These are phyloP conservation scores for Sanderia malayensis DNA, from an alignment of 30 jellyfish, hydroid and myxozoan species.

Conservation along the genomic window DNA sequence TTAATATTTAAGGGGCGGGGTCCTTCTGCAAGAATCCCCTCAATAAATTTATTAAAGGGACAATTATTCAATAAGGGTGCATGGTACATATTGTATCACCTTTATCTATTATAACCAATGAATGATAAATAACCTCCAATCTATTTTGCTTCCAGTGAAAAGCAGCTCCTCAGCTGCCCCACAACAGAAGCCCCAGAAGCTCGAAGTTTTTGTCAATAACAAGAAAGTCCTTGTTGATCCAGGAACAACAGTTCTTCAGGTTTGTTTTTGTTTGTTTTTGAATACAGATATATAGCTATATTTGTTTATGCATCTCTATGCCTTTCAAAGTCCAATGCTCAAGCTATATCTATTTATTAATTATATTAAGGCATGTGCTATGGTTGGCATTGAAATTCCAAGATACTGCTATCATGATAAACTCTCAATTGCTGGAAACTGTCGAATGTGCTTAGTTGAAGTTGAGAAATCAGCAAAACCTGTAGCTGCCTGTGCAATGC, in stretches of 20 bases:
- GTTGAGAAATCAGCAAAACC: conserved; percentile 99
- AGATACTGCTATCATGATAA: conserved; percentile 94
- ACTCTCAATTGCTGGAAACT: conserved; percentile 98
- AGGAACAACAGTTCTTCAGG: conserved; percentile 97
- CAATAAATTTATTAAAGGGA: too few species aligned
- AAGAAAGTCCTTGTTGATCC: conserved; percentile 96
- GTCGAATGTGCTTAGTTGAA: conserved; percentile 99
- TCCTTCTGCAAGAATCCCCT: too few species aligned
- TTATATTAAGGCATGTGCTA: conserved; percentile 77
- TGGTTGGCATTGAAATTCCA: conserved; percentile 99
- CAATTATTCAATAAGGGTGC: too few species aligned
- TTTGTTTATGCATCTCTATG: too few species aligned
- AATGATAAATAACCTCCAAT: too few species aligned
- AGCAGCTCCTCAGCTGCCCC: conserved; percentile 50
- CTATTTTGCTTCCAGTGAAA: conserved; percentile 7
- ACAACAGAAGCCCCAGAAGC: conserved; percentile 64
- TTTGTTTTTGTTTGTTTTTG: too few species aligned
- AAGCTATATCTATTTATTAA: too few species aligned
- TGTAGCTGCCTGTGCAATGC: conserved; percentile 99
- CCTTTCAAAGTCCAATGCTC: too few species aligned
- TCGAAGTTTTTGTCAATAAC: conserved; percentile 94
- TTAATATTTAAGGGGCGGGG: too few species aligned
- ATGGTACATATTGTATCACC: too few species aligned
- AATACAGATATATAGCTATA: too few species aligned
- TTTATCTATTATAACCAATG: too few species aligned